phyloP scores from a whole-genome alignment of 2,888 invertebrate genomes.

The Aromia moschata region DNA sequence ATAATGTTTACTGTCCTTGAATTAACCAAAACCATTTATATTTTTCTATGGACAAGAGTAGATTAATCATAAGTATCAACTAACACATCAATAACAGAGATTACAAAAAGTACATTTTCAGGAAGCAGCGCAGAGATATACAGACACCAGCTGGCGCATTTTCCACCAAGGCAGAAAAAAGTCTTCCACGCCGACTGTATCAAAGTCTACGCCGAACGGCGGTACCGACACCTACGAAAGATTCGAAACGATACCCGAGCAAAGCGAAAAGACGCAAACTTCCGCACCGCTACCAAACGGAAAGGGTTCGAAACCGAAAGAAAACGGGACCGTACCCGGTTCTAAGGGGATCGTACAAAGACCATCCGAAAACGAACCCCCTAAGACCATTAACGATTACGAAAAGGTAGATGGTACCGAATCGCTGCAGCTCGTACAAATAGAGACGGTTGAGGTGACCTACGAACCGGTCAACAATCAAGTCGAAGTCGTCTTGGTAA shows the following conservation, averaged over 20 bases:
- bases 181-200: conserved; percentile 19
- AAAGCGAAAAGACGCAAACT: conserved; percentile 22
- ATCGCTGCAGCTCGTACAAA: conserved; percentile 50
- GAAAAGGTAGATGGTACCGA: conserved; percentile 35
- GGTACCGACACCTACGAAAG: conserved; percentile 18
- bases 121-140: conserved; percentile 75
- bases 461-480: conserved; percentile 52
- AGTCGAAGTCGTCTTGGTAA: conserved; percentile 57
- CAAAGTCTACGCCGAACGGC: conserved; percentile 25
- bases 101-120: conserved; percentile 53
- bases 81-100: too few relatives aligned
- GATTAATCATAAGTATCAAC: too few relatives aligned
- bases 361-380: conserved; percentile 22
- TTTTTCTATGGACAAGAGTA: too few relatives aligned
- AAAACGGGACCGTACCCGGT: conserved; percentile 17
- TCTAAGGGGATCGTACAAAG: conserved; percentile 23
- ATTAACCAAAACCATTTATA: too few relatives aligned
- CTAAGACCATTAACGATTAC: conserved; percentile 31
- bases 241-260: conserved; percentile 22
- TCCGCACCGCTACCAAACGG: conserved; percentile 24
- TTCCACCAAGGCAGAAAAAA: conserved; percentile 69
- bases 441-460: conserved; percentile 57
- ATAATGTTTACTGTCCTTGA: too few relatives aligned
- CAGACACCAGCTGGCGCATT: conserved; percentile 79
- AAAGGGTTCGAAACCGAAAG: conserved; percentile 16